Conservation (phyloP, 2,797 vertebrate genomes). For the Petrocephalus sullivani region DNA sequence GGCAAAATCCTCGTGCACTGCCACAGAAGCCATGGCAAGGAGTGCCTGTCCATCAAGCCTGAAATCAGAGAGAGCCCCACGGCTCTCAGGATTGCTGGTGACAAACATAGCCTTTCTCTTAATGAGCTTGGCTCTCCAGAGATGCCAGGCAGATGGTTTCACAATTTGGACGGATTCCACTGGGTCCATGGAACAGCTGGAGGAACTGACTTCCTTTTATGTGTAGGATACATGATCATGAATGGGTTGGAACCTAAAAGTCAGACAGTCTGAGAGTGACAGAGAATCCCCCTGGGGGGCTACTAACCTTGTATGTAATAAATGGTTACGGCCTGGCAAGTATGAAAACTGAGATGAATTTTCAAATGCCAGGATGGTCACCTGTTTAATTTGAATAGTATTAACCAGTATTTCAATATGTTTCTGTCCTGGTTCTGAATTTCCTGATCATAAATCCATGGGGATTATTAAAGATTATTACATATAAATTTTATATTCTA, state of each 20-base stretch:
- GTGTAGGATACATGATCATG: background rate
- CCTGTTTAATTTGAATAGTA: background rate
- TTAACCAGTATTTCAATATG: background rate
- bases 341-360: slow-evolving; percentile 5
- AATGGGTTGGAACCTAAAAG: background rate
- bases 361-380: background rate
- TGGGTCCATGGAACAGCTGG: slow-evolving; percentile 5
- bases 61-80: slow-evolving; percentile 5
- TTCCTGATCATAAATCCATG: background rate
- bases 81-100: background rate
- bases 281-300: background rate
- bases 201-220: background rate
- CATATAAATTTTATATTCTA: background rate
- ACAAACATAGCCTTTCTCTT: slow-evolving; percentile 15
- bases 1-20: background rate
- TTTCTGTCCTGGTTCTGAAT: background rate
- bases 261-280: background rate
- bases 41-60: background rate
- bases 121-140: slow-evolving; percentile 3
- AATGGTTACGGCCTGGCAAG: slow-evolving; percentile 23
- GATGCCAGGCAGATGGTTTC: slow-evolving; percentile 7
- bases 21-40: background rate
- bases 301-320: slow-evolving; percentile 29
- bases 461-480: background rate
- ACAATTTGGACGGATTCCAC: background rate